phyloP scores from a whole-genome alignment of 64 coral and sea anemone genomes.

The Dendronephthya gigantea region DNA sequence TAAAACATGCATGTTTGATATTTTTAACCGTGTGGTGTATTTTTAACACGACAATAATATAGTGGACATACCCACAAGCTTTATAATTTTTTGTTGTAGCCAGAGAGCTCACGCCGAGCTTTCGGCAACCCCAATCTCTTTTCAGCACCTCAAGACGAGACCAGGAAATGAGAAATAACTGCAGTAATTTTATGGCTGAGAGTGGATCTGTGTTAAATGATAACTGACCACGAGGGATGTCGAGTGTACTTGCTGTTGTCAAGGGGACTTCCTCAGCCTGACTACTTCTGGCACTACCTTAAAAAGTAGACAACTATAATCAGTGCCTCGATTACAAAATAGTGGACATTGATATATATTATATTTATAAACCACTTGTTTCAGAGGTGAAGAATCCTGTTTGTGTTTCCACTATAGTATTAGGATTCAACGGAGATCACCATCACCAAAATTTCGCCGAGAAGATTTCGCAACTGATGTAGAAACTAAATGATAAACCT shows the following conservation, averaged over 20 bases:
- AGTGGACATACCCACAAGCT: conserved; percentile 53
- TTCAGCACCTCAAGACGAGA: conserved; percentile 76
- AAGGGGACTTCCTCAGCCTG: not conserved
- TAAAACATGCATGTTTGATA: no score
- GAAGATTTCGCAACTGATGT: no score
- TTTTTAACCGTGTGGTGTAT: no score
- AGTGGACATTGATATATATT: no score
- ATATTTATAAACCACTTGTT: no score
- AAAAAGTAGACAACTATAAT: not conserved
- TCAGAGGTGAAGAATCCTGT: no score
- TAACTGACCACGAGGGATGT: conserved; percentile 70
- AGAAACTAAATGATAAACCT: no score
- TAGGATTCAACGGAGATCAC: no score
- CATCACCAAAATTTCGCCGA: no score
- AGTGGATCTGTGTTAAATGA: conserved; percentile 70
- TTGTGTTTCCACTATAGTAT: no score
- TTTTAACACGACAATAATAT: not conserved
- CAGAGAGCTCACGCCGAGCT: conserved; percentile 66
- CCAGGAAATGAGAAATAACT: conserved; percentile 73
- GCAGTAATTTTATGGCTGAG: conserved; percentile 64
- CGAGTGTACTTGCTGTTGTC: not conserved
- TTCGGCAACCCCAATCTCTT: conserved; percentile 78
- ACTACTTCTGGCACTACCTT: not conserved
- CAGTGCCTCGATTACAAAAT: no score
- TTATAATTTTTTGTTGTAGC: conserved; percentile 63